Evolutionary conservation across 1,140 invertebrate species (phyloP).

Genomic region (Drosophila pseudoananassae): DNA sequence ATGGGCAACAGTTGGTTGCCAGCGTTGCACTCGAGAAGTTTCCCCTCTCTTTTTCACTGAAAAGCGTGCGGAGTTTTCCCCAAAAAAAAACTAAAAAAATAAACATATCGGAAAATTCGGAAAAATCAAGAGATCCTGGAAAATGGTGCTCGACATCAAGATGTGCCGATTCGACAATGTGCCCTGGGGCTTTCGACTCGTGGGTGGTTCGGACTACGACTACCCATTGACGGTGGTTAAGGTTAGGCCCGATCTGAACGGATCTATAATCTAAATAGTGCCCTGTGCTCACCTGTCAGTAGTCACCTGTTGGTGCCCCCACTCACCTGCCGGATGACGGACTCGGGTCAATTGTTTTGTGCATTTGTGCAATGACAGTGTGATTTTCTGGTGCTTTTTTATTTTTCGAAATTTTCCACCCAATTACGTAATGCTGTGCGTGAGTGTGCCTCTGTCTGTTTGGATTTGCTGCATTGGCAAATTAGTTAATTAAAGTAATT

Average conservation of each 20-base stretch:
- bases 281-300: constrained; percentile 36
- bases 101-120: constrained; percentile 4
- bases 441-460: constrained; percentile 42
- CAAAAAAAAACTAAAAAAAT: background rate
- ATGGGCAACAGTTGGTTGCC: constrained; percentile 73
- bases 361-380: constrained; percentile 15
- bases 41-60: background rate
- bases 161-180: constrained; percentile 87
- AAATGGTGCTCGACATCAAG: constrained; percentile 86
- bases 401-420: constrained; percentile 2
- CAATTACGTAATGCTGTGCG: constrained; percentile 49
- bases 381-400: constrained; percentile 11
- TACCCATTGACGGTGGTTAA: constrained; percentile 92
- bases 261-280: constrained; percentile 9
- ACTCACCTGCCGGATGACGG: constrained; percentile 13
- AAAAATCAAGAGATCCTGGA: constrained; percentile 16
- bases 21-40: constrained; percentile 40
- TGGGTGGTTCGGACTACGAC: constrained; percentile 92
- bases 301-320: constrained; percentile 35
- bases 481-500: constrained; percentile 79
- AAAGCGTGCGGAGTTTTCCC: constrained; percentile 11
- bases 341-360: background rate
- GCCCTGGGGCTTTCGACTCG: constrained; percentile 95
- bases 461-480: constrained; percentile 56
- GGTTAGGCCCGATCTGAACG: constrained; percentile 85